phyloP scores from a whole-genome alignment of 2,113 vertebrate genomes.

The Arenaria interpres region DNA sequence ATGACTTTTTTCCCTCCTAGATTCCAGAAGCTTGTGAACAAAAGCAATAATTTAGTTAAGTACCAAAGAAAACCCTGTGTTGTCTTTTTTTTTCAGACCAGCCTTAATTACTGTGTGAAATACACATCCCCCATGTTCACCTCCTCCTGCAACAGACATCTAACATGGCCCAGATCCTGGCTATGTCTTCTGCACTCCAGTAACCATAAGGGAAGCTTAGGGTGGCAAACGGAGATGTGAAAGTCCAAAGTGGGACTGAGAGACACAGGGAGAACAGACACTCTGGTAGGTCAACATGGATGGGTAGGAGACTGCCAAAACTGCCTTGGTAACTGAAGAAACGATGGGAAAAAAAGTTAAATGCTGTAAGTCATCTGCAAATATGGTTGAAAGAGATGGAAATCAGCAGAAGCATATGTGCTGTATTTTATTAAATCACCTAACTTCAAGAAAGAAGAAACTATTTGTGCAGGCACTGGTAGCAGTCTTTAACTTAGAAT shows the following conservation, averaged over 20 bases:
- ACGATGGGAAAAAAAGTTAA: not conserved
- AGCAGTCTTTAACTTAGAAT: not conserved
- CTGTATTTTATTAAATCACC: not conserved
- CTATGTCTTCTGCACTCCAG: not conserved
- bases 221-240: not conserved
- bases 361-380: not conserved
- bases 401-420: not conserved
- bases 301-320: not conserved
- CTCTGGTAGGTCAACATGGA: not conserved
- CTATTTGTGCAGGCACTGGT: not conserved
- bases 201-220: not conserved
- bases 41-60: not conserved
- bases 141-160: not conserved
- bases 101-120: not conserved
- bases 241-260: not conserved
- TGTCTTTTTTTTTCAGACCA: not conserved
- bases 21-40: not conserved
- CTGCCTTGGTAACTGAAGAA: not conserved
- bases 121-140: not conserved
- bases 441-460: not conserved
- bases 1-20: not conserved
- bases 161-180: not conserved
- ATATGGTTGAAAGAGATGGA: not conserved
- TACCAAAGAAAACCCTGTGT: not conserved
- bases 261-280: not conserved